These are phyloP conservation scores for Aethes cnicana DNA, from an alignment of 2,888 invertebrate genomes.

Conservation along the genomic window DNA sequence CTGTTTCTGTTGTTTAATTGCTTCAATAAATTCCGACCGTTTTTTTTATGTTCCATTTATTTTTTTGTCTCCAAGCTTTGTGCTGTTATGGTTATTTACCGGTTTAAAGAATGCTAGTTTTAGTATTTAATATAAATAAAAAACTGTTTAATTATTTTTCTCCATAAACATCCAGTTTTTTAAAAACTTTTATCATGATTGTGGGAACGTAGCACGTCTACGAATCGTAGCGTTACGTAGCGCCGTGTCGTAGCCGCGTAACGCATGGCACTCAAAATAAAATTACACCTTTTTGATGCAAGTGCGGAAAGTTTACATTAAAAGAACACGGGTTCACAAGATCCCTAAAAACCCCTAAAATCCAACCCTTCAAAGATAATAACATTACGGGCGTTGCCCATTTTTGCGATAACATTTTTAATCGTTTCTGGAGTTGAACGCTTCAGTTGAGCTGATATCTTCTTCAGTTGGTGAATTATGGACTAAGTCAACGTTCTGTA, in stretches of 20 bases:
- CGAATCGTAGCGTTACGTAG: neutral
- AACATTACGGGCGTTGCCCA: conserved; percentile 3
- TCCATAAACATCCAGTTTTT: too few relatives aligned
- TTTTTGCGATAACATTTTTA: conserved; percentile 16
- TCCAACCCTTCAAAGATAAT: conserved; percentile 3
- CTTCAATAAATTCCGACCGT: conserved; percentile 63
- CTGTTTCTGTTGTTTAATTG: conserved; percentile 73
- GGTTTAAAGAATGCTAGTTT: neutral
- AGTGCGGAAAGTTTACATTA: neutral
- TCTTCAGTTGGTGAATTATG: conserved; percentile 2
- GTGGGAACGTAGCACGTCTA: conserved; percentile 1
- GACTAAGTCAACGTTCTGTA: too few relatives aligned
- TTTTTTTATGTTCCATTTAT: conserved; percentile 25
- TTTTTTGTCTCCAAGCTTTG: conserved; percentile 1
- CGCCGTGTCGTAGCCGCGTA: neutral
- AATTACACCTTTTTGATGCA: neutral
- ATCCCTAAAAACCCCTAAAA: conserved; percentile 5
- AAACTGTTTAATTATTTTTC: too few relatives aligned
- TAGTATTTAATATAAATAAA: neutral
- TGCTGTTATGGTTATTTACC: neutral
- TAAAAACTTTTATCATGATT: too few relatives aligned
- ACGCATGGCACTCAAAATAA: neutral
- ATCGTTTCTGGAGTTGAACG: conserved; percentile 1
- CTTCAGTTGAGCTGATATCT: neutral
- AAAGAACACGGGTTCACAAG: neutral